Conservation (phyloP, 2,797 vertebrate genomes). For the Strix occidentalis region DNA sequence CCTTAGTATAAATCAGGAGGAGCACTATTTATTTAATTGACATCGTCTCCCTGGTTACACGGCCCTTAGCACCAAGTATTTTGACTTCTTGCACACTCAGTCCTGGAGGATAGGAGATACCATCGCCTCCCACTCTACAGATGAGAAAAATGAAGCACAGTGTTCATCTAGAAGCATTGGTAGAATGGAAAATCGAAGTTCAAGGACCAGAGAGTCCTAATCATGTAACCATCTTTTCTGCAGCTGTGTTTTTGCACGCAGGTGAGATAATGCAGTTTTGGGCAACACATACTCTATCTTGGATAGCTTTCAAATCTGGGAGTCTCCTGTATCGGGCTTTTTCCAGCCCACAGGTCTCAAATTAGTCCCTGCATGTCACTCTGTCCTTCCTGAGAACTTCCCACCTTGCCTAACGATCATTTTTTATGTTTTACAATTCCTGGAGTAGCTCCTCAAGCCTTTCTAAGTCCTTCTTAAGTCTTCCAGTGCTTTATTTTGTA, state of each 20-base stretch:
- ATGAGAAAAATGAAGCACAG: neutral
- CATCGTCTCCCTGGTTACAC: neutral
- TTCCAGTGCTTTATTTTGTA: neutral
- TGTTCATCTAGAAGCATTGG: neutral
- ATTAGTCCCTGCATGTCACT: neutral
- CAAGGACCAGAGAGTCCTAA: neutral
- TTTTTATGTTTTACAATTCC: neutral
- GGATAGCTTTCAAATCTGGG: neutral
- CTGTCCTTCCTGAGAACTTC: neutral
- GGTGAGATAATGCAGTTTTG: neutral
- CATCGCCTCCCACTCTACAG: neutral
- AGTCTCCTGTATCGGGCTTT: fast-evolving
- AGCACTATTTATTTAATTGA: neutral
- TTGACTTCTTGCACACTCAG: neutral
- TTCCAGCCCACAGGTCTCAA: neutral
- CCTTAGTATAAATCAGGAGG: neutral
- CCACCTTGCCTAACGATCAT: neutral
- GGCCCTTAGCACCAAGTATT: neutral
- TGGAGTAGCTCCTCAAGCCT: neutral
- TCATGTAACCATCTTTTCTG: neutral
- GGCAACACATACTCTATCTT: fast-evolving
- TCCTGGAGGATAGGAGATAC: neutral
- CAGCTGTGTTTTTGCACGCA: neutral
- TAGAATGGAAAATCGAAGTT: neutral
- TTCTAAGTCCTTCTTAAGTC: neutral